Evolutionary conservation across 2,888 invertebrate genomes (phyloP).

Genomic region (Noctua pronuba): DNA sequence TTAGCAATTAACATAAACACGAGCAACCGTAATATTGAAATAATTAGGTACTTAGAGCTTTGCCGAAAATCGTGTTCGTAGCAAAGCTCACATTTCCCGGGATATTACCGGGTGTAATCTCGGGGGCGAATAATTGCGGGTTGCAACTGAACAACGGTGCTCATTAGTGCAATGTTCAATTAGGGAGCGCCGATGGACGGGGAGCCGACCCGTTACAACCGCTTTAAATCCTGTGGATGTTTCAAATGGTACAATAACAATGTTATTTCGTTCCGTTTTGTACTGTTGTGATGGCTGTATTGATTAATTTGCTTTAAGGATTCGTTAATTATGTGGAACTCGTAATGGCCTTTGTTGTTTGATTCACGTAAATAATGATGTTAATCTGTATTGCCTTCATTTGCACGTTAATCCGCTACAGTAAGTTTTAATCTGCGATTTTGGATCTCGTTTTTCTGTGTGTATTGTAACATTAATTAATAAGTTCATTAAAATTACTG

Average conservation of each 20-base stretch:
- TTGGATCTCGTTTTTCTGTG: slow-evolving; percentile 1
- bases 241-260: slow-evolving; percentile 69
- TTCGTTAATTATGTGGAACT: slow-evolving; percentile 58
- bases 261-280: slow-evolving; percentile 67
- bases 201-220: slow-evolving; percentile 71
- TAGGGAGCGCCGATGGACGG: slow-evolving; percentile 82
- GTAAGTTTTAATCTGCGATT: slow-evolving; percentile 38
- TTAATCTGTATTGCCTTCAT: slow-evolving; percentile 26
- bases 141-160: slow-evolving; percentile 87
- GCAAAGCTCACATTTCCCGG: slow-evolving; percentile 81
- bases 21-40: slow-evolving; percentile 66
- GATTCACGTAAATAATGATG: slow-evolving; percentile 35
- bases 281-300: slow-evolving; percentile 56
- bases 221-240: slow-evolving; percentile 71
- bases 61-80: slow-evolving; percentile 75
- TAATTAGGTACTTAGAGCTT: slow-evolving; percentile 73
- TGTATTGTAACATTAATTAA: slow-evolving; percentile 38
- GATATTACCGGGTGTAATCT: slow-evolving; percentile 84
- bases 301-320: slow-evolving; percentile 62
- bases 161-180: slow-evolving; percentile 90
- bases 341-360: slow-evolving; percentile 55
- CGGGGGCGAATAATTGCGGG: slow-evolving; percentile 86
- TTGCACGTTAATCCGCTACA: slow-evolving; percentile 40
- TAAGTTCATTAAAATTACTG: slow-evolving; percentile 38
- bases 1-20: slow-evolving; percentile 61